Conservation (phyloP, 2,797 vertebrate species). For the Falco cherrug region DNA sequence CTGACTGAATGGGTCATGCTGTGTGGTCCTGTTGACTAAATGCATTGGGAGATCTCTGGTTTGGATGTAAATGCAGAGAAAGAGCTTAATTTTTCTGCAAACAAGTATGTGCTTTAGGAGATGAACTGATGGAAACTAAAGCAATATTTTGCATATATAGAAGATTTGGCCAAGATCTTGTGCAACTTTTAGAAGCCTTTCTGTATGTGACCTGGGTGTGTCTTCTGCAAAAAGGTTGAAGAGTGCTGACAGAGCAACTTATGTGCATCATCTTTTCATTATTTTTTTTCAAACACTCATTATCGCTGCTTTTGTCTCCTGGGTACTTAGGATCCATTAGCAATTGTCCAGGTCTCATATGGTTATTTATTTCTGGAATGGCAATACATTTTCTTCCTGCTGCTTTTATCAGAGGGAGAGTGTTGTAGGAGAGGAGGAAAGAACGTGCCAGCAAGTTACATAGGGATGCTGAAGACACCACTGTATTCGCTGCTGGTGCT, state of each 20-base stretch:
- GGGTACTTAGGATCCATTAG: neutral
- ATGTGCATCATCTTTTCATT: neutral
- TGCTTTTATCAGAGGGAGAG: neutral
- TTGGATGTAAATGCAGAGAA: neutral
- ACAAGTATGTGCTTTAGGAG: neutral
- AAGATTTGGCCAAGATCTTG: fast-evolving
- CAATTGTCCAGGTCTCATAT: neutral
- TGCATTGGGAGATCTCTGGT: neutral
- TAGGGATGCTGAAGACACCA: neutral
- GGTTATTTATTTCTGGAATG: neutral
- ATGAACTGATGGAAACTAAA: neutral
- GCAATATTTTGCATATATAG: fast-evolving
- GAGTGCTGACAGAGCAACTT: neutral
- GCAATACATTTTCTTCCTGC: neutral
- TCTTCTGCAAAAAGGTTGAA: neutral
- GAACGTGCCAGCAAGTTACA: neutral
- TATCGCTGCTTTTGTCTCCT: neutral
- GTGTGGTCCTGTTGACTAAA: neutral
- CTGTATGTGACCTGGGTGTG: neutral
- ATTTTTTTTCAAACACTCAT: neutral
- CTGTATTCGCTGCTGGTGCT: neutral
- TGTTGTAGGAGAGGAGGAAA: neutral
- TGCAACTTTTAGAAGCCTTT: neutral
- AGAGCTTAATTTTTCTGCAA: neutral
- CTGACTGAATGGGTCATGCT: neutral